Conservation (phyloP, 1,140 invertebrate species). For the Papilio helenus region DNA sequence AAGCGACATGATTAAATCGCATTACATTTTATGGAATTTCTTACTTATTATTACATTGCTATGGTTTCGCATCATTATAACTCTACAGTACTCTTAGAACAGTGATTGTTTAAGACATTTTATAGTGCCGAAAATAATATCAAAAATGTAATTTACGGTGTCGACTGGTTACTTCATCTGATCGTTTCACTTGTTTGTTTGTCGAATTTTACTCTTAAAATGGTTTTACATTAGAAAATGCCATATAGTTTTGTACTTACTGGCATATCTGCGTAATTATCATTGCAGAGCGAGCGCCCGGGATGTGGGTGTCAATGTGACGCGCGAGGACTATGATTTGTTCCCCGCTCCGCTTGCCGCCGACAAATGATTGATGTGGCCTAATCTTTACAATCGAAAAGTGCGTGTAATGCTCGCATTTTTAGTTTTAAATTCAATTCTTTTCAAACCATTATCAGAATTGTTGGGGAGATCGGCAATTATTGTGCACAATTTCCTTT, state of each 20-base stretch:
- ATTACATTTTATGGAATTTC: background rate
- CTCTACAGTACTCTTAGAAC: background rate
- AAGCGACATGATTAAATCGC: background rate
- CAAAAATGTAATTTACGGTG: too few species aligned
- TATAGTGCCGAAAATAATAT: too few species aligned
- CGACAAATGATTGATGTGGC: slow-evolving; percentile 67
- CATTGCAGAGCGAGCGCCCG: slow-evolving; percentile 40
- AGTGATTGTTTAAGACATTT: too few species aligned
- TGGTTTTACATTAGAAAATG: background rate
- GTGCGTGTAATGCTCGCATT: slow-evolving; percentile 63
- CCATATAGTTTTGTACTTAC: slow-evolving; percentile 36
- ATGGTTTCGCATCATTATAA: too few species aligned
- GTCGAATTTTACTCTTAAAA: background rate
- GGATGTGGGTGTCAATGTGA: slow-evolving; percentile 76
- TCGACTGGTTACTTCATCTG: too few species aligned
- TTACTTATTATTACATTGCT: background rate
- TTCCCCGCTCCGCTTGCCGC: slow-evolving; percentile 69
- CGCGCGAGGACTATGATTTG: slow-evolving; percentile 76
- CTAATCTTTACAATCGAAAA: slow-evolving; percentile 70
- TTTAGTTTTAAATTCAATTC: slow-evolving; percentile 52
- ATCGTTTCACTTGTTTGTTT: too few species aligned
- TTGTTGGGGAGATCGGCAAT: slow-evolving; percentile 25
- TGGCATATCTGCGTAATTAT: slow-evolving; percentile 38
- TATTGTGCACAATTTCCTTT: slow-evolving; percentile 30
- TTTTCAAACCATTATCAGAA: slow-evolving; percentile 42